Percentiles rank a stretch among this genome's conserved stretches.
phyloP scores from a whole-genome alignment of 2,113 vertebrate species.

The Phrynocephalus versicolor region DNA sequence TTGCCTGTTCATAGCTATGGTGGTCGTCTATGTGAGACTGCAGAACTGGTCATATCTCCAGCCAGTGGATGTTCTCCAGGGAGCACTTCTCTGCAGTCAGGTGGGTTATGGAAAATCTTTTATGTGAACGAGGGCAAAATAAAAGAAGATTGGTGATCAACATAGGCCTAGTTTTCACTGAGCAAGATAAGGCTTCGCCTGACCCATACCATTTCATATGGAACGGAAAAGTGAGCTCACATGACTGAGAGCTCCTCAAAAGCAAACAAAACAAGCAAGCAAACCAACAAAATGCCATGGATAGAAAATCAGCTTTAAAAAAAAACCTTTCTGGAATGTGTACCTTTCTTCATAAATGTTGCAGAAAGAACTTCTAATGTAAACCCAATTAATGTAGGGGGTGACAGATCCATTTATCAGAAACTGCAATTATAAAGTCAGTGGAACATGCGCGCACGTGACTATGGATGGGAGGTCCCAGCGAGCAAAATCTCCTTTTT shows the following conservation, averaged over 20 bases:
- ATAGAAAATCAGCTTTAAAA: not conserved
- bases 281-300: not conserved
- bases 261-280: not conserved
- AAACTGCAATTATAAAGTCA: no score
- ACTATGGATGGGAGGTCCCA: no score
- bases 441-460: no score
- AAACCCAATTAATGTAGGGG: not conserved
- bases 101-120: constrained; percentile 4
- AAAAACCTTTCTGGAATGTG: not conserved
- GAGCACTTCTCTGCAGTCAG: not conserved
- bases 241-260: not conserved
- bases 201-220: not conserved
- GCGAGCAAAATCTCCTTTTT: no score
- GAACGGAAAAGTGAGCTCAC: not conserved
- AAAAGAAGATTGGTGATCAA: not conserved
- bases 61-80: not conserved
- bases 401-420: not conserved
- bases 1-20: constrained; percentile 23
- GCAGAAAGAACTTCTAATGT: not conserved
- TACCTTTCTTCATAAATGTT: not conserved
- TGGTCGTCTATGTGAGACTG: not conserved
- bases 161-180: not conserved
- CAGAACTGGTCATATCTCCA: not conserved
- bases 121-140: constrained; percentile 6
- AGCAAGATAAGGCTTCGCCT: not conserved